Percentiles rank a stretch among this genome's conserved stretches.
Evolutionary conservation across 2,888 invertebrate genomes (phyloP).

Genomic region (Diploptera punctata): DNA sequence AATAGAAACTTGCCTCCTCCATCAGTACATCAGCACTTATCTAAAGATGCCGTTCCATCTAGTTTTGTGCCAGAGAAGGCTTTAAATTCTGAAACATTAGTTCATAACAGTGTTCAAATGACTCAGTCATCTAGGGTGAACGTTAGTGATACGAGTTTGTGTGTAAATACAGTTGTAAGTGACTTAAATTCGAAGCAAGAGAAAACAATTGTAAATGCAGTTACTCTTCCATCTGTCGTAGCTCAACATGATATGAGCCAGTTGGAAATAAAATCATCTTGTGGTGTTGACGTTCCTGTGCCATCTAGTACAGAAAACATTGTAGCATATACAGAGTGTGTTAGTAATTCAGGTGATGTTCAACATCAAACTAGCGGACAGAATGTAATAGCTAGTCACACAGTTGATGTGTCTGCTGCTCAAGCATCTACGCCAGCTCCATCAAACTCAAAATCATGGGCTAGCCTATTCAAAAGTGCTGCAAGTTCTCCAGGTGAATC

Average conservation of each 20-base stretch:
- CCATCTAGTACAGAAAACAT: neutral
- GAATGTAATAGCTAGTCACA: neutral
- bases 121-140: neutral
- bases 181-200: conserved; percentile 1
- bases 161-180: neutral
- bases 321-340: neutral
- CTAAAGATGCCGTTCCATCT: neutral
- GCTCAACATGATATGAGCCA: neutral
- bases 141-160: neutral
- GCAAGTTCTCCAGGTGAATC: neutral
- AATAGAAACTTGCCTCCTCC: neutral
- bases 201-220: neutral
- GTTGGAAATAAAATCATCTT: neutral
- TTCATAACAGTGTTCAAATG: neutral
- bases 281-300: conserved; percentile 14
- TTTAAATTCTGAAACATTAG: neutral
- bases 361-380: neutral
- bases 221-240: neutral
- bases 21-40: neutral
- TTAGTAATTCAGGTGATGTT: neutral
- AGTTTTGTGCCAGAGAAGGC: neutral
- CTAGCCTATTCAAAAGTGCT: conserved; percentile 51
- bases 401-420: neutral
- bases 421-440: conserved; percentile 46
- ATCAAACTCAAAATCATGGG: conserved; percentile 53